phyloP scores from a whole-genome alignment of 2,797 vertebrate species.

The Chiroxiphia lanceolata region DNA sequence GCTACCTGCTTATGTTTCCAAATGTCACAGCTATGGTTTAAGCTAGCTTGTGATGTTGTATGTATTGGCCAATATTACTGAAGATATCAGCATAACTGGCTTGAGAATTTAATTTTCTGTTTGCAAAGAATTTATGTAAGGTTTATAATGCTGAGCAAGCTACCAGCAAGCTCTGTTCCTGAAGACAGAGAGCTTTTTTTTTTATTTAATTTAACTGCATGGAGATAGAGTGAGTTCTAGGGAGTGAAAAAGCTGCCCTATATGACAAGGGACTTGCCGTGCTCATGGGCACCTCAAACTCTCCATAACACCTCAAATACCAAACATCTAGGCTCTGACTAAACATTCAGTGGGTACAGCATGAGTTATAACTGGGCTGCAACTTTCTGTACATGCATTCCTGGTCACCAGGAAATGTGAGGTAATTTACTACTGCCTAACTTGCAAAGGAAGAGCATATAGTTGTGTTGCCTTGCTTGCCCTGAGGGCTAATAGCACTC shows the following conservation, averaged over 20 bases:
- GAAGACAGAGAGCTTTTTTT: not conserved
- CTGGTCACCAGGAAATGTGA: not conserved
- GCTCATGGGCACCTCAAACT: not conserved
- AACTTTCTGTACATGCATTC: not conserved
- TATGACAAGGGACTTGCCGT: not conserved
- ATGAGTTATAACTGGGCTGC: not conserved
- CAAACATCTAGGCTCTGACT: not conserved
- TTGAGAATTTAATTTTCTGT: not conserved
- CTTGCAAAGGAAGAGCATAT: not conserved
- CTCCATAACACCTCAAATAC: not conserved
- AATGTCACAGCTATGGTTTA: not conserved
- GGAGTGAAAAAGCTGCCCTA: not conserved
- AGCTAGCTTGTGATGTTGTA: not conserved
- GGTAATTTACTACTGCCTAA: not conserved
- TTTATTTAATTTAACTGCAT: not conserved
- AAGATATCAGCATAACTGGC: not conserved
- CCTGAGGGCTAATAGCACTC: not conserved
- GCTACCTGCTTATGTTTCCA: not conserved
- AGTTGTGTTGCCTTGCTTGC: not conserved
- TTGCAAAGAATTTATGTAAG: not conserved
- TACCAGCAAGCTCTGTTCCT: not conserved
- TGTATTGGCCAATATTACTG: not conserved
- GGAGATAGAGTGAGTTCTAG: not conserved
- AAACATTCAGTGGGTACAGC: not conserved
- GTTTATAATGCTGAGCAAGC: not conserved